Evolutionary conservation across 2,113 vertebrate species (phyloP).

Genomic region (Cervus canadensis): DNA sequence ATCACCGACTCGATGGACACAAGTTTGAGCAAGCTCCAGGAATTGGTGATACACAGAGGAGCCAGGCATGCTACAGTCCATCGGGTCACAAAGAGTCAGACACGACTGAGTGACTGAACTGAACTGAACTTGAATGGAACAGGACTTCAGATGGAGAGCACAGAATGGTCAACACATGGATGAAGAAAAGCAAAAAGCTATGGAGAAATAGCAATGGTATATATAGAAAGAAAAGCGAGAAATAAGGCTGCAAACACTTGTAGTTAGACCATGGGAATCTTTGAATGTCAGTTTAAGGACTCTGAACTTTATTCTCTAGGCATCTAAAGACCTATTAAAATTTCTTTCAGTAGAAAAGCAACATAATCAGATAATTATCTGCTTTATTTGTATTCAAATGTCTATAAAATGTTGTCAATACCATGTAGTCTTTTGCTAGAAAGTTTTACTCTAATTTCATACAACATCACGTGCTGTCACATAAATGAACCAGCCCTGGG

Average conservation of each 20-base stretch:
- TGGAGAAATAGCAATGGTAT: fast-evolving
- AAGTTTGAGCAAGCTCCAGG: not conserved
- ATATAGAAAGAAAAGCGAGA: not conserved
- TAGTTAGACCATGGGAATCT: not conserved
- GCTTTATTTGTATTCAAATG: not conserved
- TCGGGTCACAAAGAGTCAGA: not conserved
- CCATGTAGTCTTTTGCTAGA: not conserved
- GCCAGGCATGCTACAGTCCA: not conserved
- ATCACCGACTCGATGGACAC: not conserved
- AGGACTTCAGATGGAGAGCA: not conserved
- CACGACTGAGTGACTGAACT: not conserved
- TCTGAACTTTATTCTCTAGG: not conserved
- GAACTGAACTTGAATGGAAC: not conserved
- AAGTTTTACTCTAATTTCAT: not conserved
- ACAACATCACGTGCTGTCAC: not conserved
- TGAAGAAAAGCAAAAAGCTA: not conserved
- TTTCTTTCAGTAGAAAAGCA: not conserved
- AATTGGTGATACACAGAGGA: not conserved
- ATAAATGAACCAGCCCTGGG: not conserved
- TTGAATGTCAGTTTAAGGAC: not conserved
- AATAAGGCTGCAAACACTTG: not conserved
- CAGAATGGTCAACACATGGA: not conserved
- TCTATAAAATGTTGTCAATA: not conserved
- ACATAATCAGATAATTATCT: not conserved
- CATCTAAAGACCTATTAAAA: not conserved